Evolutionary conservation across 2,888 invertebrate species (phyloP).

Genomic region (Hydraecia micacea): DNA sequence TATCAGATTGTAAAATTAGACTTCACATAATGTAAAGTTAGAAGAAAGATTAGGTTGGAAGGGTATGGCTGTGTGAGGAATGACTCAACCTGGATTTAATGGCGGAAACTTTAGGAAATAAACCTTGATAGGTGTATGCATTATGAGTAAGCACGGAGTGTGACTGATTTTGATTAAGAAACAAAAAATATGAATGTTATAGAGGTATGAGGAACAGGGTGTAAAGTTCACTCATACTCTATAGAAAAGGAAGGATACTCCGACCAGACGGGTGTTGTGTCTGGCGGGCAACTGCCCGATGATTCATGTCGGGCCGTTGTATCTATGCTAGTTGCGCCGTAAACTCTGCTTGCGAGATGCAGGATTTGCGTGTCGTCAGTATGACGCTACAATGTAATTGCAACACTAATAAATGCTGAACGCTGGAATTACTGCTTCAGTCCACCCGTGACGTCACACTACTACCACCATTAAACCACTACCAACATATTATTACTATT

Average conservation of each 20-base stretch:
- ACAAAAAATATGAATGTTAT: neutral
- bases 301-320: too few species aligned
- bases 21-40: neutral
- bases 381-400: too few species aligned
- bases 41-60: slow-evolving; percentile 51
- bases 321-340: too few species aligned
- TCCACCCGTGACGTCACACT: neutral
- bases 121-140: slow-evolving; percentile 47
- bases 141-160: slow-evolving; percentile 40
- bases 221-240: too few species aligned
- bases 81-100: slow-evolving; percentile 56
- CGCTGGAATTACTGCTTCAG: neutral
- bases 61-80: slow-evolving; percentile 32
- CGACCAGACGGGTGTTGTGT: too few species aligned
- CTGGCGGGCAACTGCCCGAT: too few species aligned
- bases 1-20: slow-evolving; percentile 42
- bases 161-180: neutral
- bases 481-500: too few species aligned
- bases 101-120: slow-evolving; percentile 15
- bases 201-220: too few species aligned
- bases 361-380: too few species aligned
- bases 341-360: too few species aligned
- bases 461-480: too few species aligned
- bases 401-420: neutral
- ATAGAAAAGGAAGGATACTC: too few species aligned